These are phyloP conservation scores for Daubentonia madagascariensis DNA, from an alignment of 2,113 vertebrate genomes.

Conservation along the genomic window DNA sequence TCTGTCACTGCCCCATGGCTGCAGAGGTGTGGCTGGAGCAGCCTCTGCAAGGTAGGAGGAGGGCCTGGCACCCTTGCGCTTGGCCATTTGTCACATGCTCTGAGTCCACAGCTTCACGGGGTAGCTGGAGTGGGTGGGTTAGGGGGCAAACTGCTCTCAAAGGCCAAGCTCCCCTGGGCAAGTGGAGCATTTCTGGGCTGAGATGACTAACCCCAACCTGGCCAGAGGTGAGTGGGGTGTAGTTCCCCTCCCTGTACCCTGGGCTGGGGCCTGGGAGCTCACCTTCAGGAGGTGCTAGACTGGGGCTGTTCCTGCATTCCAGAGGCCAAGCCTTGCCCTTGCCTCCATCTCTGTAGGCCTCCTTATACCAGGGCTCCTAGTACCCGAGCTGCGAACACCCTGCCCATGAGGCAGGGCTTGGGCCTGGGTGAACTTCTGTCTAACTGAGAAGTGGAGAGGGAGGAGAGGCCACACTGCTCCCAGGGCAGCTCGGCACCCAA, in stretches of 20 bases:
- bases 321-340: not conserved
- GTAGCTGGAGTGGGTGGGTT: not conserved
- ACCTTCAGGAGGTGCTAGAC: not conserved
- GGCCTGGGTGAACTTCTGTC: not conserved
- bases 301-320: not conserved
- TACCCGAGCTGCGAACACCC: not conserved
- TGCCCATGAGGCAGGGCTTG: not conserved
- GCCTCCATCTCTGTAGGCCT: not conserved
- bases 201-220: not conserved
- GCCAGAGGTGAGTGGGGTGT: not conserved
- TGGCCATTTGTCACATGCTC: not conserved
- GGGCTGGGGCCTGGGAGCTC: not conserved
- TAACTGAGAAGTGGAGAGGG: not conserved
- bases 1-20: not conserved
- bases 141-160: not conserved
- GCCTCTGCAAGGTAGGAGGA: not conserved
- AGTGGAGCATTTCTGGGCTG: not conserved
- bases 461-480: not conserved
- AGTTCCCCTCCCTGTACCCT: not conserved
- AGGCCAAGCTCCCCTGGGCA: not conserved
- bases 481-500: not conserved
- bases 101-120: not conserved
- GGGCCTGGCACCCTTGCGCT: not conserved
- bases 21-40: not conserved
- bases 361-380: not conserved